Conservation (phyloP, 2,113 vertebrate species). For the Alethe diademata region DNA sequence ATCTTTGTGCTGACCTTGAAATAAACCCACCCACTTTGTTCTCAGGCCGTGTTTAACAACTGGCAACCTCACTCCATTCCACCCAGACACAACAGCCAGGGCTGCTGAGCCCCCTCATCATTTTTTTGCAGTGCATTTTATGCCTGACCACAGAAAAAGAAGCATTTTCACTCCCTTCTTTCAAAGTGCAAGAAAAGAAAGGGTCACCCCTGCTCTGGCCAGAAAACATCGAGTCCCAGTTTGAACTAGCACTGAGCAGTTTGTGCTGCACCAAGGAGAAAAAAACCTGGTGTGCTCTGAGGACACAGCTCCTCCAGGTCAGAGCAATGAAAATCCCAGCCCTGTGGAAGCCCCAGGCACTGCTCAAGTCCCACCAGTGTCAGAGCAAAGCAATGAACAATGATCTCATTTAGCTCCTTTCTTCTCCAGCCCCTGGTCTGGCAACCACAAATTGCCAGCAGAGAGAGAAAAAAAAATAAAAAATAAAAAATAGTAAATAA, state of each 20-base stretch:
- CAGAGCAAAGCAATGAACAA: not conserved
- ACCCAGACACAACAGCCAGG: not conserved
- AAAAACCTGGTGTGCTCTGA: not conserved
- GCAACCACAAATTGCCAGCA: not conserved
- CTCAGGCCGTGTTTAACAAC: not conserved
- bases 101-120: not conserved
- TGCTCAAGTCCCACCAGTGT: not conserved
- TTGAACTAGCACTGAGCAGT: not conserved
- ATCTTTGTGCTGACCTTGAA: slow-evolving; percentile 3
- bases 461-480: not conserved
- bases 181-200: not conserved
- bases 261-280: not conserved
- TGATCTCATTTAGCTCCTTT: not conserved
- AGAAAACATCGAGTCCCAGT: not conserved
- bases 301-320: not conserved
- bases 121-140: not conserved
- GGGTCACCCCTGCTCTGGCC: not conserved
- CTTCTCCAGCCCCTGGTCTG: not conserved
- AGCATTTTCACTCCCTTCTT: not conserved
- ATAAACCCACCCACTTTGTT: slow-evolving; percentile 22
- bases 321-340: not conserved
- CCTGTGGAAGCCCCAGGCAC: not conserved
- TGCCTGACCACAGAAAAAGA: not conserved
- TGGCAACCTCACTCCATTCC: not conserved
- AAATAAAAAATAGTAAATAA: not conserved